phyloP scores from a whole-genome alignment of 2,113 vertebrate genomes.

The Thomomys bottae region DNA sequence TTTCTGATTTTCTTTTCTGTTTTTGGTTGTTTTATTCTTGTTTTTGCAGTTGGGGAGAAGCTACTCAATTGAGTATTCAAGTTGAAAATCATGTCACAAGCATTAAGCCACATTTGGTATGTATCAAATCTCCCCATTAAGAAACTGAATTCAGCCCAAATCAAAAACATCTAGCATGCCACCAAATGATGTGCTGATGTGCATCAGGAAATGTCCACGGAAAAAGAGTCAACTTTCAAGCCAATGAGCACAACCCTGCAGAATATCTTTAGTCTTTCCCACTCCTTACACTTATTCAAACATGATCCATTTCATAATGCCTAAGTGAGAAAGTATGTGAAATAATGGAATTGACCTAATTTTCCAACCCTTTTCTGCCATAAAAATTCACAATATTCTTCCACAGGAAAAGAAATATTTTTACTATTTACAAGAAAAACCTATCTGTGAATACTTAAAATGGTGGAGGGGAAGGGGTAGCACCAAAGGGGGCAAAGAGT shows the following conservation, averaged over 20 bases:
- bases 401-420: constrained; percentile 27
- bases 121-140: neutral
- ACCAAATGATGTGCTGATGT: constrained; percentile 44
- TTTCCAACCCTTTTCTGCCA: constrained; percentile 55
- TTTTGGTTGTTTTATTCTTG: no score
- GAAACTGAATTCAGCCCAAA: constrained; percentile 16
- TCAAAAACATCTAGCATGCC: constrained; percentile 46
- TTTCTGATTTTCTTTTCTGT: neutral
- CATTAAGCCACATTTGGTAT: constrained; percentile 42
- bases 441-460: no score
- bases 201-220: constrained; percentile 5
- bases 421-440: neutral
- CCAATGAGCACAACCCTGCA: constrained; percentile 65
- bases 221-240: constrained; percentile 60
- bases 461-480: no score
- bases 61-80: constrained; percentile 29
- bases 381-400: constrained; percentile 45
- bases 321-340: constrained; percentile 45
- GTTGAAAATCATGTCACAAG: constrained; percentile 20
- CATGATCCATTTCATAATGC: constrained; percentile 45
- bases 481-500: no score
- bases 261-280: constrained; percentile 60
- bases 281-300: constrained; percentile 54
- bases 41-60: neutral
- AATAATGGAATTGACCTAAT: constrained; percentile 54